phyloP scores from a whole-genome alignment of 2,888 invertebrate species.

The Zhuqinia jingwanae region DNA sequence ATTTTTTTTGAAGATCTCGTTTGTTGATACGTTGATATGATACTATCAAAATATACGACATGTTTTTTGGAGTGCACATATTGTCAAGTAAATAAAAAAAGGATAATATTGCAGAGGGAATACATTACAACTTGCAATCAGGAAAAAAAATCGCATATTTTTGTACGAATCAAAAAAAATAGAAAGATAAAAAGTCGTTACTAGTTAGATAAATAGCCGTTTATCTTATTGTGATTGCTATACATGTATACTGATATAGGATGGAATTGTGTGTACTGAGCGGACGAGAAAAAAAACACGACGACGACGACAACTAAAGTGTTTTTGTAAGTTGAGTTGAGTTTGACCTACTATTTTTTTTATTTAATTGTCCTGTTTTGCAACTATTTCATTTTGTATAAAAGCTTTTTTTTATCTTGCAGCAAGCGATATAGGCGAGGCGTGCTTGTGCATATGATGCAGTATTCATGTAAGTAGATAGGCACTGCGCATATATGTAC shows the following conservation, averaged over 20 bases:
- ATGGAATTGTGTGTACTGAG: too few species aligned
- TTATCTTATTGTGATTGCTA: neutral
- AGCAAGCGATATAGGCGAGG: too few species aligned
- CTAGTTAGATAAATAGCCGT: neutral
- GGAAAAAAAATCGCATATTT: neutral
- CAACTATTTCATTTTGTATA: neutral
- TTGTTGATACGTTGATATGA: neutral
- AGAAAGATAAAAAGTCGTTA: neutral
- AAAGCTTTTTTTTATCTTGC: too few species aligned
- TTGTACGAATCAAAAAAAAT: constrained; percentile 4
- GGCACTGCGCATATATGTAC: too few species aligned
- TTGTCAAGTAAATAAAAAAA: neutral
- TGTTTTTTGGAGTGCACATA: neutral
- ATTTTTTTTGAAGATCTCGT: neutral
- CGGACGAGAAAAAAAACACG: too few species aligned
- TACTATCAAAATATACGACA: too few species aligned
- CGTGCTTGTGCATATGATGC: too few species aligned
- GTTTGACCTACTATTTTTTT: constrained; percentile 38
- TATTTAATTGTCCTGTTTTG: constrained; percentile 19
- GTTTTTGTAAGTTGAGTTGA: too few species aligned
- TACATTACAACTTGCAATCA: neutral
- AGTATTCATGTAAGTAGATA: neutral
- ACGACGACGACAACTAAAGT: too few species aligned
- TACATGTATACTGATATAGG: too few species aligned
- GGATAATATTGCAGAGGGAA: neutral